Base-by-base conservation (phyloP, 2,888 invertebrate species). In the Diachrysia chrysitis region DNA sequence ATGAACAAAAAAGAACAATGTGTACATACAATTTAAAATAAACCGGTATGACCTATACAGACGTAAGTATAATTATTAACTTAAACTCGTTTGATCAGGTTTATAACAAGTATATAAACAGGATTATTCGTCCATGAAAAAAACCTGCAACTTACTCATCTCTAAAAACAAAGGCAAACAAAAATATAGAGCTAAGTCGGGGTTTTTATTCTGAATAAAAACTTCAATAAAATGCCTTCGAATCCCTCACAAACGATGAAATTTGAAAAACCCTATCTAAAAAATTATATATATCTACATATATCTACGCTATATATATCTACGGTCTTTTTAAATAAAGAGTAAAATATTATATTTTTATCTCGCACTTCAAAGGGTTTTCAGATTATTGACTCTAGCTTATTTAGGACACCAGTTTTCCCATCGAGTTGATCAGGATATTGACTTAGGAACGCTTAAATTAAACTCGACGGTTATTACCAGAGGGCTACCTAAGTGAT, bases 351-450 rank as follows among this genome's bases (percentile, higher is more conserved):
- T 54, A 65, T 67, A 17, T 68, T 71, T 73, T 80, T 63, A 76
- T 74, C 76, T 74, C 56, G 57, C 48, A 63, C 69, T 73, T 82
- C 74, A 76, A 80, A 82, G 71, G 71, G 69, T 68, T 73, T 63
- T 65, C 66, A 61, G 60, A 57, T 76, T 70, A 73, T 71, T 79
- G 54, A 63, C 57, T 63, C 48, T 19, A 55, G 59, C 63, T 63
- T 60, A 73, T 71, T 75, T 69, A 73, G 69, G 66, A 70, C 70
- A 70, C 63, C 66, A 69, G 53, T 46, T 72, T 68, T 61, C 35
- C 56, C 29, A 61, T 46, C 46, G 25, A 58, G 46, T 57, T 57
- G 48, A 35, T 53, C 61, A 67, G 67, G 58, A 66, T 69, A 75
- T 69, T 61, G 56, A 25, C 51, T 66, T 64, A 63, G n/a, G 23